These are phyloP conservation scores for Xestoiulus laeticollis DNA, from an alignment of 2,888 invertebrate genomes.

Conservation along the genomic window DNA sequence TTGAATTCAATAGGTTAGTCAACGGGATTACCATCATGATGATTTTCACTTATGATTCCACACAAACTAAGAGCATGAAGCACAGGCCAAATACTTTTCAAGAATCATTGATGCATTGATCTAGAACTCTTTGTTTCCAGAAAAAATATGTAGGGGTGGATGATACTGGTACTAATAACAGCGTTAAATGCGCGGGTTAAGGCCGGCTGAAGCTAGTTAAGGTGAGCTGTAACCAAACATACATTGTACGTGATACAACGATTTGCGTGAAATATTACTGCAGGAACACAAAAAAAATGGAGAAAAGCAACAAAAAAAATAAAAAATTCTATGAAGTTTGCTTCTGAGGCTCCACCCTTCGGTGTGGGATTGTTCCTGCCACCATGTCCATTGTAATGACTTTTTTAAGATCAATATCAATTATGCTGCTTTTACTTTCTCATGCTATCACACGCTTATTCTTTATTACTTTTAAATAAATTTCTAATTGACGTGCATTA, in stretches of 20 bases:
- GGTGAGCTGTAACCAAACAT: constrained; percentile 6
- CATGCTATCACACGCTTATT: constrained; percentile 13
- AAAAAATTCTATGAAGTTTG: not conserved
- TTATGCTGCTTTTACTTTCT: constrained; percentile 23
- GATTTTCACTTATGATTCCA: not conserved
- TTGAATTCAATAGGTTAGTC: too few relatives aligned
- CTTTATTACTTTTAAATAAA: not conserved
- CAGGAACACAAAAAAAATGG: not conserved
- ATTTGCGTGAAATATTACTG: not conserved
- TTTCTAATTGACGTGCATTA: not conserved
- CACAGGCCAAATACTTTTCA: not conserved
- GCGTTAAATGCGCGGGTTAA: not conserved
- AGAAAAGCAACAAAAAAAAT: not conserved
- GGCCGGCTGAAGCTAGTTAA: constrained; percentile 23
- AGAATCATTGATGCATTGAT: constrained; percentile 16
- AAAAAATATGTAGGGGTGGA: not conserved
- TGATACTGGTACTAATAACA: constrained; percentile 33
- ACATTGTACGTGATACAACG: constrained; percentile 28
- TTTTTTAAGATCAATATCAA: constrained; percentile 34
- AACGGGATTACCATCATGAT: too few relatives aligned
- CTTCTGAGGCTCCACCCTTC: not conserved
- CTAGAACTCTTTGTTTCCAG: not conserved
- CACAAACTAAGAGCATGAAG: not conserved
- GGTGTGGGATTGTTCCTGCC: constrained; percentile 34
- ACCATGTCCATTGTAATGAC: not conserved